phyloP scores from a whole-genome alignment of 2,888 invertebrate species.

The Listrodromus nycthemerus region DNA sequence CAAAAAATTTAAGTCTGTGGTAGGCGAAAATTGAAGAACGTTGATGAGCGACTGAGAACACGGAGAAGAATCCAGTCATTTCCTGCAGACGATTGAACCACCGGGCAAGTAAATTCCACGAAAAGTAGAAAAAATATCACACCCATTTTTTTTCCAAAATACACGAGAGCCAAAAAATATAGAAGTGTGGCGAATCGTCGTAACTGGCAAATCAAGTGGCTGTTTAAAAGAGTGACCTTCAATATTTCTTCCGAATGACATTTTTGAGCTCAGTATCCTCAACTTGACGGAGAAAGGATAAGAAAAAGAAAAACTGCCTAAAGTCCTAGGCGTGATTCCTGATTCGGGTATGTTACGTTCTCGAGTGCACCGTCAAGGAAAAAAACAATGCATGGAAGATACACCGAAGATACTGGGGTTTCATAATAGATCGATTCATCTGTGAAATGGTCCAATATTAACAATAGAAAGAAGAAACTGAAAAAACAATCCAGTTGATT shows the following conservation, averaged over 20 bases:
- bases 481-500: conserved; percentile 12
- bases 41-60: not conserved
- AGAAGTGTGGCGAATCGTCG: conserved; percentile 26
- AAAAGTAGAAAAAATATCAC: not conserved
- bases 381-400: conserved; percentile 30
- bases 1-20: not conserved
- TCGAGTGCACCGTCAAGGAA: not conserved
- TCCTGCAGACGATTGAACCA: not conserved
- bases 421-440: conserved; percentile 12
- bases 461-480: not conserved
- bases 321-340: not conserved
- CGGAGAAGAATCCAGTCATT: not conserved
- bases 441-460: not conserved
- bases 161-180: conserved; percentile 17
- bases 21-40: not conserved
- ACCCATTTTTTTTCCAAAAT: too few species aligned
- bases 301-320: not conserved
- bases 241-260: conserved; percentile 7
- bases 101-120: not conserved
- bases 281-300: not conserved
- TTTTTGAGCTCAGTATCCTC: not conserved
- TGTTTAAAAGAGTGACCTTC: not conserved
- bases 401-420: conserved; percentile 42
- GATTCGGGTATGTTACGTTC: conserved; percentile 27
- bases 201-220: conserved; percentile 13